Conservation (phyloP, 1,140 invertebrate species). For the Aphidius gifuensis region DNA sequence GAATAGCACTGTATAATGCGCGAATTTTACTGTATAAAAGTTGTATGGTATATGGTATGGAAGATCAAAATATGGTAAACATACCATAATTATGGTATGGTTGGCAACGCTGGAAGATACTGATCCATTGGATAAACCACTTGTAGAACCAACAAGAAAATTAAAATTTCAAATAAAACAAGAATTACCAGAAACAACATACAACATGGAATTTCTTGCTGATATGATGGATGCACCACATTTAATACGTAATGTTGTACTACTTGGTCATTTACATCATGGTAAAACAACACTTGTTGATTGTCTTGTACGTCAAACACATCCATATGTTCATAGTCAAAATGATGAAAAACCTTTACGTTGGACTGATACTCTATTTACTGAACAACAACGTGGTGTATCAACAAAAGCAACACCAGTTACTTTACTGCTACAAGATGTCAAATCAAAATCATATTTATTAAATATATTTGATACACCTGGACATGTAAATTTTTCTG, state of each 20-base stretch:
- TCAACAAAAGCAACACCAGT: conserved; percentile 96
- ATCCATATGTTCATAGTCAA: conserved; percentile 76
- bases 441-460: conserved; percentile 91
- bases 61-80: too few relatives aligned
- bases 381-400: conserved; percentile 96
- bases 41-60: too few relatives aligned
- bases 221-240: conserved; percentile 97
- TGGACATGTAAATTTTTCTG: conserved; percentile 99
- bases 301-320: conserved; percentile 95
- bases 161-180: conserved; percentile 95
- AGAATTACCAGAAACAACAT: conserved; percentile 89
- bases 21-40: too few relatives aligned
- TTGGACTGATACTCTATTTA: conserved; percentile 96
- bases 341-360: conserved; percentile 78
- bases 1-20: too few relatives aligned
- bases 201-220: conserved; percentile 93
- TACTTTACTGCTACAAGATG: conserved; percentile 89
- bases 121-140: conserved; percentile 88
- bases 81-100: too few relatives aligned
- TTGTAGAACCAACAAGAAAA: conserved; percentile 88
- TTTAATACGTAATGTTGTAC: conserved; percentile 91
- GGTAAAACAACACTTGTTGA: conserved; percentile 99
- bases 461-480: conserved; percentile 98
- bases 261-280: conserved; percentile 97
- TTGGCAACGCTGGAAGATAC: too few relatives aligned